Conservation (phyloP, 2,113 vertebrate species). For the Dolichotis patagonum region DNA sequence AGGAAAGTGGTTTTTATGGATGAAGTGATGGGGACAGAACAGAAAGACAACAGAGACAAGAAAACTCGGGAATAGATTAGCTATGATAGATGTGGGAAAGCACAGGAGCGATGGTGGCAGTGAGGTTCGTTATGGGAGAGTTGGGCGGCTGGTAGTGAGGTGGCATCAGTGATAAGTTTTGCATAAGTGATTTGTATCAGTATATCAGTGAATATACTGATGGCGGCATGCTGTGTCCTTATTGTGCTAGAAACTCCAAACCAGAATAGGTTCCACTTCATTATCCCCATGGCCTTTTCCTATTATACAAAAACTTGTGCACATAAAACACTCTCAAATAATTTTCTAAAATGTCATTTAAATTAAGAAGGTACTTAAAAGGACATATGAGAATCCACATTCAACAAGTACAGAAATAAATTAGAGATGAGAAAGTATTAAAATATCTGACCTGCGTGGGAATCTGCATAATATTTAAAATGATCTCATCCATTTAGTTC, state of each 20-base stretch:
- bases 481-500: conserved; percentile 80
- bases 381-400: conserved; percentile 71
- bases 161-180: not conserved
- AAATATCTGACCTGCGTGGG: conserved; percentile 80
- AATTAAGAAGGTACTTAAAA: conserved; percentile 82
- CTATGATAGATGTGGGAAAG: not conserved
- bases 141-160: not conserved
- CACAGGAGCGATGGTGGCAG: no score
- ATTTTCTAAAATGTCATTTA: conserved; percentile 81
- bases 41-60: not conserved
- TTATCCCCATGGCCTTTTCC: conserved; percentile 63
- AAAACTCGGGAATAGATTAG: not conserved
- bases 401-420: conserved; percentile 81
- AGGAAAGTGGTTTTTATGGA: not conserved
- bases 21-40: not conserved
- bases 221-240: not conserved
- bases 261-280: conserved; percentile 66
- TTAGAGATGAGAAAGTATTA: conserved; percentile 79
- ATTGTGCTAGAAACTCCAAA: conserved; percentile 40
- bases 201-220: not conserved
- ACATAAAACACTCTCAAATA: conserved; percentile 60
- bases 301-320: conserved; percentile 66
- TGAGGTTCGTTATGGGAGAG: not conserved
- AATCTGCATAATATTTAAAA: conserved; percentile 80
- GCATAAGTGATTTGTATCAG: not conserved